Base-by-base conservation (phyloP, 2,113 vertebrate genomes). In the Phalacrocorax pelagicus region DNA sequence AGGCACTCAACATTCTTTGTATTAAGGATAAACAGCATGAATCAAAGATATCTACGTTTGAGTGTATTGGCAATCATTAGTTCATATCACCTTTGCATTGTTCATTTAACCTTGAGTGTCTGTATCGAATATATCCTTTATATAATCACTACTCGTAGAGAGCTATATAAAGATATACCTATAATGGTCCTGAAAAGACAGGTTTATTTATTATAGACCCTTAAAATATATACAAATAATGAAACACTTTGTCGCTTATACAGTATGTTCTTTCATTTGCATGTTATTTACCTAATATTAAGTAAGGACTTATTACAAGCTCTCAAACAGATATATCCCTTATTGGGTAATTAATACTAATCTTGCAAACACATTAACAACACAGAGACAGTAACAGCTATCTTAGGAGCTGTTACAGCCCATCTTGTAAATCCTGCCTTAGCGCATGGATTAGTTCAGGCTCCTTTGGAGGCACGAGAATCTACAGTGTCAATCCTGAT, bases 311-410 rank as follows among this genome's bases (percentile, higher is more conserved):
- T 94, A 89, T 75, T 94, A 71, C 74, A 65, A 72, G 74, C 92
- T 92, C 86, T 88, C 95, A 80, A 88, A 90, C 58, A 97, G 72
- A 91, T 88, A 94, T 54, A 79, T 95, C 77, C 91, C 94, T 91
- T 86, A 91, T 84, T 94, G 90, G 80, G 71, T 95, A 96, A 88
- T 96, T 97, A 96, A 96, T 96, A 95, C 93, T 92, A 94, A 97
- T 95, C 95, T 96, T 88, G 84, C 95, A 97, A 97, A 93, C 90
- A 83, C 89, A 96, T 95, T 95, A 96, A 94, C 94, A 93, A 78
- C 94, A 81, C 69, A 55, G 85, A 97, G 88, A 90, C 91, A 59
- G 72, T 92, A 96, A 96, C 63, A 92, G 88, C 93, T 95, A 93
- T 92, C 95, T 96, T 79, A 97, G 96, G 97, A 97, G 89, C 92